Evolutionary conservation across 2,797 vertebrate species (phyloP).

Genomic region (Enteromius afrohamiltoni): DNA sequence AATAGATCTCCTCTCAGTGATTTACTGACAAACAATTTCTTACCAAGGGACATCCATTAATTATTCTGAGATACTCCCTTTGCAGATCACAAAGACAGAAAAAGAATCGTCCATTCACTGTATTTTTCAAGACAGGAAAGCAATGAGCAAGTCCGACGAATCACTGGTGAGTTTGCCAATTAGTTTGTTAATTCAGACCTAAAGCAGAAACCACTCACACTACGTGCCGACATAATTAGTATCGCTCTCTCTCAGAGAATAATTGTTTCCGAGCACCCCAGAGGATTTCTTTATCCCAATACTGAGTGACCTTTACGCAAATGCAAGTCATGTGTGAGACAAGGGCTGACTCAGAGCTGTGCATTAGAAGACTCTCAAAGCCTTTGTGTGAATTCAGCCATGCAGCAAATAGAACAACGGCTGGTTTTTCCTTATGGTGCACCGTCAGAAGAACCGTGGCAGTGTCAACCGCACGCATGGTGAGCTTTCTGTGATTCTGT

Average conservation of each 20-base stretch:
- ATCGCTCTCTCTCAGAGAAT: conserved; percentile 63
- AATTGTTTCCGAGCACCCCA: conserved; percentile 65
- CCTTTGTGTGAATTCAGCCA: conserved; percentile 70
- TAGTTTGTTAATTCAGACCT: conserved; percentile 68
- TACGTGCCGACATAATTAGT: conserved; percentile 70
- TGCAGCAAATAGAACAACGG: conserved; percentile 72
- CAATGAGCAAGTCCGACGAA: conserved; percentile 11
- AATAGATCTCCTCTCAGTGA: conserved; percentile 39
- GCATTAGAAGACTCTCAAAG: conserved; percentile 59
- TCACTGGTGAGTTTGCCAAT: conserved; percentile 52
- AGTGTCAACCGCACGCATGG: conserved; percentile 50
- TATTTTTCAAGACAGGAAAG: conserved; percentile 8
- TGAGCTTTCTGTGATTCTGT: conserved; percentile 55
- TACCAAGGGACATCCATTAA: conserved; percentile 55
- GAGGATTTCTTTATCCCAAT: conserved; percentile 56
- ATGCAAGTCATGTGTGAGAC: conserved; percentile 76
- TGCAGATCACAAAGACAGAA: conserved; percentile 16
- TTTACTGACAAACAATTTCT: conserved; percentile 43
- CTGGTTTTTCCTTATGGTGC: conserved; percentile 16
- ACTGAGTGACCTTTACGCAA: conserved; percentile 78
- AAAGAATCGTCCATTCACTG: neutral
- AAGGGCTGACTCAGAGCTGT: conserved; percentile 66
- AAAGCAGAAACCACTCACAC: conserved; percentile 48
- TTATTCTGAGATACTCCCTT: conserved; percentile 7
- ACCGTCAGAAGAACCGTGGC: neutral